Base-by-base conservation (phyloP, 2,113 vertebrate genomes). In the Galbula dea region DNA sequence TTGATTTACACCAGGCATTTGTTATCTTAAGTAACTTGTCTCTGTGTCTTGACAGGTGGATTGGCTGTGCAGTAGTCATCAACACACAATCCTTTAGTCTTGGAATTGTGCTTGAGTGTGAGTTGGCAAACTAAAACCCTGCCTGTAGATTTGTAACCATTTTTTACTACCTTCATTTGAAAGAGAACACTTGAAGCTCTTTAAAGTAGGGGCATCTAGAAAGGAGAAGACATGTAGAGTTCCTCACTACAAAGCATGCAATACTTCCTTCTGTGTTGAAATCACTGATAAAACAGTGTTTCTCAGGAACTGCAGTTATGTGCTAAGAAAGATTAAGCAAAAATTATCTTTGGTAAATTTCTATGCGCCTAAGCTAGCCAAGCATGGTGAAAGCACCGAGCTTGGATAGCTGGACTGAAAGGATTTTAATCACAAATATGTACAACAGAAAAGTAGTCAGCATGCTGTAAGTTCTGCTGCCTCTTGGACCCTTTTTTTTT, bases 21-120 rank as follows among this genome's bases (percentile, higher is more conserved):
- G 89, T 94, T 46, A 93, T 93, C 95, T 96, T 78, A 88, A 91
- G 91, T 80, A 36, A 91, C 83, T 83, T 86, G 46, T 66, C 81
- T 57, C 57, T 22, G 19, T 39, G n/a, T 41, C 91, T 86, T 96
- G 95, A 91, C 91, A 89, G 82, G 75, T 87, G 84, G 51, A 72
- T 83, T 96, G 89, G 84, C 72, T 88, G 78, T 32, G 9, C 55
- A 91, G 78, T 87, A 89, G 75, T 61, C 59, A 63, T 27, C 79
- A 63, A 7, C 52, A 71, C 45, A 65, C 37, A 71, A 0, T 43
- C 51, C 36, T 77, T 58, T 55, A 77, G 69, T 34, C 43, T 18
- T 71, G 61, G 48, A 37, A 45, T 2, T 62, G 49, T 37, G 41
- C 59, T 51, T 30, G 55, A 73, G 46, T 34, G 55, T n/a, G 46